Base-by-base conservation (phyloP, 2,888 invertebrate genomes). In the Tethea ocularis region DNA sequence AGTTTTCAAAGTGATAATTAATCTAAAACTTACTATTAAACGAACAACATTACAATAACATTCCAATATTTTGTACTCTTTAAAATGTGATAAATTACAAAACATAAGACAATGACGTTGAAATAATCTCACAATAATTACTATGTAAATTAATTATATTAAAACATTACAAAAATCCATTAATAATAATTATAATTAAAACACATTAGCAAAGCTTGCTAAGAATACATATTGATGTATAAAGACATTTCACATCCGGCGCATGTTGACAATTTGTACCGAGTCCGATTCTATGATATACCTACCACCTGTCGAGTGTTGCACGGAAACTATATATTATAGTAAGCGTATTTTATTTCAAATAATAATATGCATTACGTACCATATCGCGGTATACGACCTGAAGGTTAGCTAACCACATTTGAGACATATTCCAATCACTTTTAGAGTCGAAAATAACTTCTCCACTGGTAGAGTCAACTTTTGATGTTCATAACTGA, bases 51-150 rank as follows among this genome's bases (percentile, higher is more conserved):
- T 89, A 89, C 85, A 78, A 89, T 91, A 92, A 92, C 92, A 89
- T 90, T 89, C 91, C 89, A 89, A 92, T 91, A 92, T 88, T 91
- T 92, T 91, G 90, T 92, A 91, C 91, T 91, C 91, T 91, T 88
- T 91, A 91, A 91, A 91, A 91, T 90, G 90, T 89, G 89, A 91
- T 91, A 92, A 92, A 91, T 91, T 91, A 92, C 89, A 91, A 92
- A 91, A 90, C 88, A 86, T 80, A 84, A 77, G 88, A 87, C 86
- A 86, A 80, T 80, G 80, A 75, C 71, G 86, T 77, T 83, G 82
- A 79, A 84, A 82, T 82, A 87, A 83, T 86, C 88, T 88, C 91
- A 86, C 87, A 90, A 89, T 88, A 88, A 86, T 88, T 88, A 89
- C 83, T 86, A 86, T 88, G 89, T 90, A 91, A 89, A 91, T 90